phyloP scores from a whole-genome alignment of 2,888 invertebrate species.

The Dione vanillae region DNA sequence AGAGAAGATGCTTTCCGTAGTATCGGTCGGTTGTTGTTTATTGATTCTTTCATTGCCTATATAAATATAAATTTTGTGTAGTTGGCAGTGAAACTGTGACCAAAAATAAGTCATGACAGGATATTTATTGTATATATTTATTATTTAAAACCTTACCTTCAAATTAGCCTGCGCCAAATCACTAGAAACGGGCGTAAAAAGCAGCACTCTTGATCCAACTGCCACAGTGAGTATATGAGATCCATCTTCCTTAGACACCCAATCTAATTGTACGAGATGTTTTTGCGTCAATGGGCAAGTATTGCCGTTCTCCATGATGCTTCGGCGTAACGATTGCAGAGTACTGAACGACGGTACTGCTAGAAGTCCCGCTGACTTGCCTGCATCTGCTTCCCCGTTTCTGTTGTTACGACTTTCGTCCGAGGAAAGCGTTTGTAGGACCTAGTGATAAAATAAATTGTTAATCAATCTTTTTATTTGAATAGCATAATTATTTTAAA shows the following conservation, averaged over 20 bases:
- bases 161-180: slow-evolving; percentile 97
- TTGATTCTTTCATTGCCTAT: slow-evolving; percentile 92
- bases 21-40: slow-evolving; percentile 92
- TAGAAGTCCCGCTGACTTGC: slow-evolving; percentile 86
- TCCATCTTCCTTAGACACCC: slow-evolving; percentile 99
- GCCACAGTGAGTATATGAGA: slow-evolving; percentile 98
- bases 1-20: slow-evolving; percentile 95
- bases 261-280: slow-evolving; percentile 97
- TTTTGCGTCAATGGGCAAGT: slow-evolving; percentile 96
- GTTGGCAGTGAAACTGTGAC: background rate
- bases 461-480: background rate
- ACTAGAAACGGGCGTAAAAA: slow-evolving; percentile 97
- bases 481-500: too few species aligned
- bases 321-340: slow-evolving; percentile 92
- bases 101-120: too few species aligned
- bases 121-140: too few species aligned
- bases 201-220: slow-evolving; percentile 95
- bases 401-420: slow-evolving; percentile 87
- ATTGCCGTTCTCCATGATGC: slow-evolving; percentile 95
- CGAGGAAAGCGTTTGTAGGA: slow-evolving; percentile 91
- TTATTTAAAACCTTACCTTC: slow-evolving; percentile 78
- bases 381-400: slow-evolving; percentile 82
- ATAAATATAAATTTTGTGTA: slow-evolving; percentile 1
- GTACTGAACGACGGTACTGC: slow-evolving; percentile 97
- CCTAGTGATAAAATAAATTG: slow-evolving; percentile 56